These are phyloP conservation scores for Menidia menidia DNA, from an alignment of 2,797 vertebrate species.

Conservation along the genomic window DNA sequence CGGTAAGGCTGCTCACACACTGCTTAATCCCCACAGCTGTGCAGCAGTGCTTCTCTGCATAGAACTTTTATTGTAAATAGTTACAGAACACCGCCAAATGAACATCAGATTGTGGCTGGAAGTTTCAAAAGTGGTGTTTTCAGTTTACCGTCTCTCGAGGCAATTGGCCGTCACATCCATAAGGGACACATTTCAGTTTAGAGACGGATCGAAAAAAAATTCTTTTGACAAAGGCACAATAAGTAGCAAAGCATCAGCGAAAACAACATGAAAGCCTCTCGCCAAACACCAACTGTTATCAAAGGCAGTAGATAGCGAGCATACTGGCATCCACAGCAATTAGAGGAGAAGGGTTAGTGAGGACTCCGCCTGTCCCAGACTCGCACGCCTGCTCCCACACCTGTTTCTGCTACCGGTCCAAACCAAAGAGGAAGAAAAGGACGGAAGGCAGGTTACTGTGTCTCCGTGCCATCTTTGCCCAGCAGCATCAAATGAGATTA, in stretches of 20 bases:
- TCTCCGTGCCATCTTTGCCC: constrained; percentile 70
- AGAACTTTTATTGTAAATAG: constrained; percentile 59
- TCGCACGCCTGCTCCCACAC: constrained; percentile 70
- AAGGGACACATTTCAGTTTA: constrained; percentile 41
- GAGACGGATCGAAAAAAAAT: constrained; percentile 59
- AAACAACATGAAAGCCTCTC: constrained; percentile 69
- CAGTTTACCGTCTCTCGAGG: constrained; percentile 35
- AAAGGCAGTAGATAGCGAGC: constrained; percentile 65
- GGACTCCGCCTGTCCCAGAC: constrained; percentile 63
- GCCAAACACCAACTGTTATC: constrained; percentile 77
- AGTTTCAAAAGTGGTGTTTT: constrained; percentile 52
- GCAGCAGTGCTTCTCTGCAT: constrained; percentile 34
- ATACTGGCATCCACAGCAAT: constrained; percentile 72
- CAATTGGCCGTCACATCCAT: constrained; percentile 54
- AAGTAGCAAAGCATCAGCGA: constrained; percentile 66
- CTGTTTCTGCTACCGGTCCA: constrained; percentile 72
- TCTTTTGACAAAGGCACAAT: constrained; percentile 67
- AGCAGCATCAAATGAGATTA: constrained; percentile 81
- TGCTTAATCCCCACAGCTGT: constrained; percentile 58
- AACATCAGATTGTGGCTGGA: constrained; percentile 62
- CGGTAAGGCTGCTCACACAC: constrained; percentile 37
- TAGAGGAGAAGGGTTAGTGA: constrained; percentile 72
- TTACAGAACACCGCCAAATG: constrained; percentile 56
- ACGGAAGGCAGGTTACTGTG: constrained; percentile 61
- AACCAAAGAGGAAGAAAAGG: constrained; percentile 35